Evolutionary conservation across 2,113 vertebrate genomes (phyloP), one percentile per base, ranked within the genome.

Genomic region (Empidonax alnorum): DNA sequence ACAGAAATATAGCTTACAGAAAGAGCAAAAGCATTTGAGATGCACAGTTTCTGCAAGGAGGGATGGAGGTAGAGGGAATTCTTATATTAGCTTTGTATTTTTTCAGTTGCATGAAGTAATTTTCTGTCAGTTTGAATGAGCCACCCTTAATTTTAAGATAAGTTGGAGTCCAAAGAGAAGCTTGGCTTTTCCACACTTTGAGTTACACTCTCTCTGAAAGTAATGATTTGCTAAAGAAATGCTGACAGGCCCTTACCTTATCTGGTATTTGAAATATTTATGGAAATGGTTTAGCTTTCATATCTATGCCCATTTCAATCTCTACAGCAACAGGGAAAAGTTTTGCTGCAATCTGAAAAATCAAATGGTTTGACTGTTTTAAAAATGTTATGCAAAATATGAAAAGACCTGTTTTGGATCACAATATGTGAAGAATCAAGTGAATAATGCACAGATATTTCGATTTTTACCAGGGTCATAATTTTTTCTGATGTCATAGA

Each of bases 261-360:
- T 95, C 78, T 74, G 30, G 33, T 68, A 59, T 84, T 75, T 89
- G 61, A 95, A 89, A 69, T 92, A 79, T 69, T 95, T 69, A 74
- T 87, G 42, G 83, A 62, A 84, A 90, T 47, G 7, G 33, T 80
- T 94, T 89, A 41, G 67, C 68, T 93, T 89, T 93, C 50, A 37
- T 50, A 87, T 83, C 58, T 89, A 30, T 79, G 41, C 50, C 33
- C 15, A 44, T 93, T 94, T 73, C 33, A 77, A 52, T 49, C 55
- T 55, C 68, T 93, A 15, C 9, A 90, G 18, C 30, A 55, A 86
- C 9, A 66, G 67, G 33, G 35, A 76, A 92, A 88, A 69, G 9
- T 68, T 96, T 63, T 68, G 62, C 23, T 35, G 23, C 58, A 56
- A 76, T 62, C 31, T 81, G 72, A 81, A 95, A 95, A 79, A 83